These are phyloP conservation scores for Iselma pallidipennis DNA, from an alignment of 2,888 invertebrate genomes.

Conservation along the genomic window DNA sequence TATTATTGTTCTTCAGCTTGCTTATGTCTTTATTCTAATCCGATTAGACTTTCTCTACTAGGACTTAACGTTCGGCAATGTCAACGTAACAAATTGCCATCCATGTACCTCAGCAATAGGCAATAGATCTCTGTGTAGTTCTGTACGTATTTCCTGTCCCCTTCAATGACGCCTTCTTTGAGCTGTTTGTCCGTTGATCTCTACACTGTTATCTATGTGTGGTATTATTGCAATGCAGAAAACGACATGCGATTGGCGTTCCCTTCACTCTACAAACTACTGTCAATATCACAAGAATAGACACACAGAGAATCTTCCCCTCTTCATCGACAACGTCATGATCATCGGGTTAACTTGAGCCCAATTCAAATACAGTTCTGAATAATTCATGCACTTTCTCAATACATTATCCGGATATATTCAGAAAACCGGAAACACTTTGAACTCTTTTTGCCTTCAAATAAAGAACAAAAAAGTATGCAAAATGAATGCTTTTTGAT, in stretches of 20 bases:
- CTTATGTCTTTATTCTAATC: background rate
- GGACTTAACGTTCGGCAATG: background rate
- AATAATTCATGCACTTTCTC: conserved; percentile 38
- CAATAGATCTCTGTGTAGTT: conserved; percentile 30
- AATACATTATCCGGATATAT: conserved; percentile 31
- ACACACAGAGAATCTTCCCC: background rate
- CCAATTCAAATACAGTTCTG: conserved; percentile 32
- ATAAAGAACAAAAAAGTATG: background rate
- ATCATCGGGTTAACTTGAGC: conserved; percentile 22
- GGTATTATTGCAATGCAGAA: conserved; percentile 33
- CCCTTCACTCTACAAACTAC: conserved; percentile 26
- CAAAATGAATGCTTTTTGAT: background rate
- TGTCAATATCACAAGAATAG: conserved; percentile 31
- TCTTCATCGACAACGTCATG: background rate
- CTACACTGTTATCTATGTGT: background rate
- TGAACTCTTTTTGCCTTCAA: conserved; percentile 8
- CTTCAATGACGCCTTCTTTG: background rate
- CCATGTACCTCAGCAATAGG: conserved; percentile 22
- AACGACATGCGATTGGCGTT: conserved; percentile 36
- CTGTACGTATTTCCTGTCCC: background rate
- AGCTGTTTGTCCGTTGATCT: background rate
- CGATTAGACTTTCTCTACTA: background rate
- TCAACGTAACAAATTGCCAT: background rate
- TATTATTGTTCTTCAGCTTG: background rate
- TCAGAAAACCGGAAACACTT: conserved; percentile 13